phyloP scores from a whole-genome alignment of 2,888 invertebrate genomes.

The Polydrusus pterygomalis region DNA sequence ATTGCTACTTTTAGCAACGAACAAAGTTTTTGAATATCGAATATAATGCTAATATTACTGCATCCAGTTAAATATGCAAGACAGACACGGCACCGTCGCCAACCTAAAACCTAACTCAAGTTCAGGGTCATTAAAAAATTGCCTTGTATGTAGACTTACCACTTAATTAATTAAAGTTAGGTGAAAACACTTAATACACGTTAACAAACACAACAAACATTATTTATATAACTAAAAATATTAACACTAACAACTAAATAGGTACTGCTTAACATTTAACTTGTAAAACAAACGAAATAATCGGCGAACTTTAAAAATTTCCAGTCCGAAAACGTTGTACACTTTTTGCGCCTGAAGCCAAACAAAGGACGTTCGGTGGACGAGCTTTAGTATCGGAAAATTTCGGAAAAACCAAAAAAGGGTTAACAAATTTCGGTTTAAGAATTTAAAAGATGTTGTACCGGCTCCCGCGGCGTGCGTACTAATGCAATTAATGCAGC shows the following conservation, averaged over 20 bases:
- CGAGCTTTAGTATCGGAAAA: constrained; percentile 47
- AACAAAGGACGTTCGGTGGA: constrained; percentile 45
- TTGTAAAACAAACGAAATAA: constrained; percentile 39
- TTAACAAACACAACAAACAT: constrained; percentile 72
- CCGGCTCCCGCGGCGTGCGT: constrained; percentile 66
- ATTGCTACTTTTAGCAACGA: neutral
- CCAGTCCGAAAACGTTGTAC: constrained; percentile 43
- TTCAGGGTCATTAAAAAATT: constrained; percentile 24
- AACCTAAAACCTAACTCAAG: neutral
- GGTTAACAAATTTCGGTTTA: constrained; percentile 62
- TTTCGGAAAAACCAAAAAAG: constrained; percentile 56
- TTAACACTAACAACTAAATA: constrained; percentile 57
- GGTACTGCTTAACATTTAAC: constrained; percentile 54
- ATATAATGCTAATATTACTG: too few species aligned
- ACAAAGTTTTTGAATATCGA: neutral
- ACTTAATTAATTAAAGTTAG: constrained; percentile 62
- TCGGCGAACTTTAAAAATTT: constrained; percentile 35
- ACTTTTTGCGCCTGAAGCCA: constrained; percentile 41
- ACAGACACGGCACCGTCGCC: neutral
- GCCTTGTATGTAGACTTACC: constrained; percentile 64
- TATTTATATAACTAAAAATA: constrained; percentile 63
- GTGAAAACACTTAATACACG: constrained; percentile 65
- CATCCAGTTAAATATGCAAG: neutral
- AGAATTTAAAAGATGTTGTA: constrained; percentile 59
- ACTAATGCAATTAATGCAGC: constrained; percentile 72